phyloP scores from a whole-genome alignment of 1,140 invertebrate species.

The Tetragnatha versicolor region DNA sequence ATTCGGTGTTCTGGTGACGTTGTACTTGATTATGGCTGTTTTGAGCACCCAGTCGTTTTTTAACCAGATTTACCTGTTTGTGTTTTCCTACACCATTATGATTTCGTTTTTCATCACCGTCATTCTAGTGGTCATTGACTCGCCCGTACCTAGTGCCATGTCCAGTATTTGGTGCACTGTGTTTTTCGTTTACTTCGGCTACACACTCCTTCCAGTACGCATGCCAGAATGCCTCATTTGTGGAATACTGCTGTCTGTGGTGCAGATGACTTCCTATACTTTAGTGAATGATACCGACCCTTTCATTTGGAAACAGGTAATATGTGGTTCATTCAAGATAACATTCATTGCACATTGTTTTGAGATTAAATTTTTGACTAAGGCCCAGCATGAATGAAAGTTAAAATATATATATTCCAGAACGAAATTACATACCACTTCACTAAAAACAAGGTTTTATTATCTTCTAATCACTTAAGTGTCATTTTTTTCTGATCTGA shows the following conservation, averaged over 20 bases:
- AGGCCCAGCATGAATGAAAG: background rate
- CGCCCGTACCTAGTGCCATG: slow-evolving; percentile 58
- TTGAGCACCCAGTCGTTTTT: slow-evolving; percentile 81
- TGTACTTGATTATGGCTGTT: slow-evolving; percentile 73
- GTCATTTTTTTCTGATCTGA: too few relatives aligned
- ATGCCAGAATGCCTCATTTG: slow-evolving; percentile 79
- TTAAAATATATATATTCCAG: too few relatives aligned
- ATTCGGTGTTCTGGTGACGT: slow-evolving; percentile 62
- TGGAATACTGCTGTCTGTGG: slow-evolving; percentile 72
- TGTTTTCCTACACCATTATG: slow-evolving; percentile 80
- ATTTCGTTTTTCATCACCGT: slow-evolving; percentile 75
- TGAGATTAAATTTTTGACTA: background rate
- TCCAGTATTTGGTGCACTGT: slow-evolving; percentile 74
- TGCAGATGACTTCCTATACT: slow-evolving; percentile 71
- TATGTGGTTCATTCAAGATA: background rate
- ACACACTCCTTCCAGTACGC: slow-evolving; percentile 81
- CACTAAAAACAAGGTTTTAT: background rate
- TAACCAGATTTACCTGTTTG: slow-evolving; percentile 85
- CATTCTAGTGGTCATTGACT: slow-evolving; percentile 64
- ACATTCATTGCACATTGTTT: background rate
- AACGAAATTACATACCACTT: too few relatives aligned
- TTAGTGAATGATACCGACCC: slow-evolving; percentile 59
- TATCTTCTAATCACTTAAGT: too few relatives aligned
- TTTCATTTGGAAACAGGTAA: slow-evolving; percentile 64
- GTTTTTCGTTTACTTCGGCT: slow-evolving; percentile 86